These are phyloP conservation scores for Drosophila eugracilis DNA, from an alignment of 1,140 invertebrate species.

Conservation along the genomic window DNA sequence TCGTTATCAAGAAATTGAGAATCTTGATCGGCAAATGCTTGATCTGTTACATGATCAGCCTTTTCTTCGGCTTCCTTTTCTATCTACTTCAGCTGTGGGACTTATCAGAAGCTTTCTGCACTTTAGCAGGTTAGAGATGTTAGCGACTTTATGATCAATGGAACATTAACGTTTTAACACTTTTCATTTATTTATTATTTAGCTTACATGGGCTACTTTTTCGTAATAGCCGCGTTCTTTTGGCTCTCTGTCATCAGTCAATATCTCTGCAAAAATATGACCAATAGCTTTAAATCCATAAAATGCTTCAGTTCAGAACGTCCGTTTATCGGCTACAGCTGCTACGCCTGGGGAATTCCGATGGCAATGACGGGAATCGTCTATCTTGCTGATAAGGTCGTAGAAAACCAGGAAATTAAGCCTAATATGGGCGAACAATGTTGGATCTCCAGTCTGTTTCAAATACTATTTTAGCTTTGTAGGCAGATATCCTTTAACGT, in stretches of 20 bases:
- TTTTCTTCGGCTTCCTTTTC: constrained; percentile 87
- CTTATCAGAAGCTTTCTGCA: not conserved
- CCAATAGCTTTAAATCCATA: constrained; percentile 35
- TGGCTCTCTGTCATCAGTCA: constrained; percentile 92
- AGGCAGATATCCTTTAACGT: too few species aligned
- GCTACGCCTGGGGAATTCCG: constrained; percentile 90
- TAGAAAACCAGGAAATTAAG: constrained; percentile 71
- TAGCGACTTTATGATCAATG: not conserved
- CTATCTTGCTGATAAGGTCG: constrained; percentile 36
- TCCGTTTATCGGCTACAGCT: constrained; percentile 88
- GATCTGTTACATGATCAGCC: constrained; percentile 88
- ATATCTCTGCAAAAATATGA: constrained; percentile 87
- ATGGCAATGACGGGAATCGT: constrained; percentile 84
- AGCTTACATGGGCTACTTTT: constrained; percentile 90
- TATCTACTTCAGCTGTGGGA: constrained; percentile 85
- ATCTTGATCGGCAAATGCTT: constrained; percentile 90
- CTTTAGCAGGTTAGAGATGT: not conserved
- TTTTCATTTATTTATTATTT: not conserved
- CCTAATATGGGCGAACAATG: constrained; percentile 86
- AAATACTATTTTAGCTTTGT: too few species aligned
- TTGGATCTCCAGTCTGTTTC: constrained; percentile 86
- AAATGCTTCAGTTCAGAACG: constrained; percentile 46
- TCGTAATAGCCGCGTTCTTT: constrained; percentile 90
- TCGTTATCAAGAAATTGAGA: constrained; percentile 88
- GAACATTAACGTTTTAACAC: not conserved